These are phyloP conservation scores for Bubo blakistoni DNA, from an alignment of 2,113 vertebrate genomes.

Conservation along the genomic window DNA sequence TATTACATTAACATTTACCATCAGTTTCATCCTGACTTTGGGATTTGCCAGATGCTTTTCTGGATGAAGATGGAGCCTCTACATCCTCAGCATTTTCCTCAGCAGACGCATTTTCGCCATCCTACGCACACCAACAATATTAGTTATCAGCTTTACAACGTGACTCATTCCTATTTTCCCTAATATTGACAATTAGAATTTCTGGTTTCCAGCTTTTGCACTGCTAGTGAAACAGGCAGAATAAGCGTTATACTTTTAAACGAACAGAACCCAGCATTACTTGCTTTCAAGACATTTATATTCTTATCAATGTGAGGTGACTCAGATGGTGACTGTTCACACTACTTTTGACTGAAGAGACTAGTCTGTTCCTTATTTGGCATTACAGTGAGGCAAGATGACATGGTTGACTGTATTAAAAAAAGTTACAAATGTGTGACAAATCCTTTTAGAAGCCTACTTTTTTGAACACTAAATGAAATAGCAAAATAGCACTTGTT, in stretches of 20 bases:
- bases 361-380: not conserved
- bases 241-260: not conserved
- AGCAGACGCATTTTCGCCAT: slow-evolving; percentile 26
- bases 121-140: slow-evolving; percentile 9
- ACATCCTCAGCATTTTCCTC: slow-evolving; percentile 67
- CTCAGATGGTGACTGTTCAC: not conserved
- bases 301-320: not conserved
- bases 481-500: not conserved
- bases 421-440: accelerated
- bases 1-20: slow-evolving; percentile 14
- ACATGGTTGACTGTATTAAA: accelerated
- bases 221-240: not conserved
- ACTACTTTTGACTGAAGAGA: not conserved
- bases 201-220: not conserved
- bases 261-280: accelerated
- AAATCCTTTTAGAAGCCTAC: not conserved
- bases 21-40: slow-evolving; percentile 58
- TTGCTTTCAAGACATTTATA: not conserved
- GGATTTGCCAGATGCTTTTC: slow-evolving; percentile 48
- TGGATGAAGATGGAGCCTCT: slow-evolving; percentile 73
- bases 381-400: not conserved
- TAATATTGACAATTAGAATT: not conserved
- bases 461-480: not conserved
- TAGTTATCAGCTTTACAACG: not conserved
- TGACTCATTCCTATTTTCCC: not conserved